phyloP scores from a whole-genome alignment of 1,140 invertebrate species.

The Eriosoma lanigerum region DNA sequence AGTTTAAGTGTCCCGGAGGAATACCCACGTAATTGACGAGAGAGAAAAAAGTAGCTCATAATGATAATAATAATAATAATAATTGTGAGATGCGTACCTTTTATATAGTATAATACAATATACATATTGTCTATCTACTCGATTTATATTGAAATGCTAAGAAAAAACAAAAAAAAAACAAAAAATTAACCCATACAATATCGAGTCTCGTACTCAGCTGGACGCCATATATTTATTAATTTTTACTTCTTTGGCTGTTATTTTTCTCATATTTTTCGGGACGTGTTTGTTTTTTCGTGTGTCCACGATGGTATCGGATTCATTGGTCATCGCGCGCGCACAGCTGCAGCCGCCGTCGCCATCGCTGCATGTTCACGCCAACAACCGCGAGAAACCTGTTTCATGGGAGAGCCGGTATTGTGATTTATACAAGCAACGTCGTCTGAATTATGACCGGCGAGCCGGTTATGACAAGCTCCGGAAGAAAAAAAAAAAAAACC shows the following conservation, averaged over 20 bases:
- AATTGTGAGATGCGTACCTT: neutral
- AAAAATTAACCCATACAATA: slow-evolving; percentile 45
- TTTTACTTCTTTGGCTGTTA: slow-evolving; percentile 11
- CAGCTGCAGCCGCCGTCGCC: neutral
- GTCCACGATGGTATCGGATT: slow-evolving; percentile 44
- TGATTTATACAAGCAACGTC: slow-evolving; percentile 49
- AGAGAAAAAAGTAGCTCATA: neutral
- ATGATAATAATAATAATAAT: too few relatives aligned
- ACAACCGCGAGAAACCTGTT: slow-evolving; percentile 46
- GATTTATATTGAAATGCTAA: neutral
- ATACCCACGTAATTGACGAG: neutral
- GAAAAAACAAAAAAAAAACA: too few relatives aligned
- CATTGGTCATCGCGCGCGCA: slow-evolving; percentile 30
- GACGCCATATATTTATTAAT: slow-evolving; percentile 27
- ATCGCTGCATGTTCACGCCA: slow-evolving; percentile 25
- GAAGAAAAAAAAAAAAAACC: slow-evolving; percentile 42
- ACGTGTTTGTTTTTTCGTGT: slow-evolving; percentile 46
- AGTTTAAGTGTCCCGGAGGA: neutral
- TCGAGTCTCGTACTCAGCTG: slow-evolving; percentile 30
- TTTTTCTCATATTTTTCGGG: slow-evolving; percentile 2
- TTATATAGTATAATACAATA: too few relatives aligned
- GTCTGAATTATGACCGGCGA: slow-evolving; percentile 45
- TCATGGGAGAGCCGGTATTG: slow-evolving; percentile 23
- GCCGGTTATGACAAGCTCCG: slow-evolving; percentile 51
- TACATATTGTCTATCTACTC: neutral